Conservation (phyloP, 2,113 vertebrate species). For the Saccopteryx bilineata region DNA sequence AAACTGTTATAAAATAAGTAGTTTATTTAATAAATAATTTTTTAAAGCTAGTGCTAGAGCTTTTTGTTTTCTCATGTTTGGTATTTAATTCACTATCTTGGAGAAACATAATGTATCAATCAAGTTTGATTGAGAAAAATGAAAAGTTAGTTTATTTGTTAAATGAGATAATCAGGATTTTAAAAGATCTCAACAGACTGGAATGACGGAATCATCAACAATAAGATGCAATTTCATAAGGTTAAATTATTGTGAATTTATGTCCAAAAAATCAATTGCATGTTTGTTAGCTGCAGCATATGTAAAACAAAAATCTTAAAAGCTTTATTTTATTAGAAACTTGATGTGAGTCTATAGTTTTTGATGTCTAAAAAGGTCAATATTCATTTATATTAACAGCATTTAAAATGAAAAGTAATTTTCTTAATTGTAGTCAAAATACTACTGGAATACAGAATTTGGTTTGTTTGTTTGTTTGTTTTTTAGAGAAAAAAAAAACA, state of each 20-base stretch:
- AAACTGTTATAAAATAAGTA: not conserved
- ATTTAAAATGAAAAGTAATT: slow-evolving; percentile 35
- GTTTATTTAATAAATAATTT: not conserved
- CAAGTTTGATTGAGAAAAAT: not conserved
- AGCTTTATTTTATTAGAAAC: slow-evolving; percentile 43
- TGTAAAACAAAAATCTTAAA: slow-evolving; percentile 32
- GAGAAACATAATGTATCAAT: slow-evolving; percentile 22
- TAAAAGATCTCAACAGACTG: slow-evolving; percentile 15
- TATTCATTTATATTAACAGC: not conserved
- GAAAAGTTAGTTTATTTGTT: slow-evolving; percentile 15
- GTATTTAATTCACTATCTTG: slow-evolving; percentile 22
- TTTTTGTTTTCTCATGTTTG: slow-evolving; percentile 25
- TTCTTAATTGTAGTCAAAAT: not conserved
- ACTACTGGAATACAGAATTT: slow-evolving; percentile 15
- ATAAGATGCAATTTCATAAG: slow-evolving; percentile 1
- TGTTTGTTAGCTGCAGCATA: not conserved
- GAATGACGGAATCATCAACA: not conserved
- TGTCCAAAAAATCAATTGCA: not conserved
- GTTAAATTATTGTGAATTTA: slow-evolving; percentile 60
- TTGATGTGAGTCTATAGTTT: slow-evolving; percentile 3
- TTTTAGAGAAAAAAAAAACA: not conserved
- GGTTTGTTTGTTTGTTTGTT: not conserved
- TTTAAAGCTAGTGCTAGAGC: not conserved
- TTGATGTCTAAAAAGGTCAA: slow-evolving; percentile 13
- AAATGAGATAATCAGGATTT: slow-evolving; percentile 49